phyloP scores from a whole-genome alignment of 1,140 invertebrate genomes.

The Drosophila chauvacae region DNA sequence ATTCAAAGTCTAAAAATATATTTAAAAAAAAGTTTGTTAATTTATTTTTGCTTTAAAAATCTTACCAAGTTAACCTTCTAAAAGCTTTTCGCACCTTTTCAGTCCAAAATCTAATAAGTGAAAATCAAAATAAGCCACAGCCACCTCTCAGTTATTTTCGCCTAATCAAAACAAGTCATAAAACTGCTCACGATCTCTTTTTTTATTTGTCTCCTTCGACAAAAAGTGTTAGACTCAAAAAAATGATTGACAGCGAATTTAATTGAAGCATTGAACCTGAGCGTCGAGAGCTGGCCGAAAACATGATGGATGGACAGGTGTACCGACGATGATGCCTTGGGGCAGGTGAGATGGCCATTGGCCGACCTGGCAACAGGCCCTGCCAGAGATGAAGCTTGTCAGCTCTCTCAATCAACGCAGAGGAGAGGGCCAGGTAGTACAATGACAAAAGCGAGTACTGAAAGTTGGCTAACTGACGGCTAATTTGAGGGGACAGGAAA shows the following conservation, averaged over 20 bases:
- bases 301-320: slow-evolving; percentile 16
- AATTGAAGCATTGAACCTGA: slow-evolving; percentile 73
- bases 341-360: slow-evolving; percentile 10
- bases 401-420: slow-evolving; percentile 54
- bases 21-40: neutral
- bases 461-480: slow-evolving; percentile 64
- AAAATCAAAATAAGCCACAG: slow-evolving; percentile 58
- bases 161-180: slow-evolving; percentile 65
- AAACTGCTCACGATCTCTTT: slow-evolving; percentile 41
- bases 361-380: slow-evolving; percentile 35
- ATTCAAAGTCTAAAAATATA: neutral
- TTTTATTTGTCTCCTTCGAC: neutral
- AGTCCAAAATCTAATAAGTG: neutral
- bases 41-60: neutral
- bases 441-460: slow-evolving; percentile 54
- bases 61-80: too few relatives aligned
- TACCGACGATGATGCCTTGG: neutral
- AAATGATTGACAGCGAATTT: slow-evolving; percentile 74
- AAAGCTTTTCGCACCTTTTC: neutral
- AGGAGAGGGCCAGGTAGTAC: slow-evolving; percentile 34
- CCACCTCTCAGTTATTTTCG: slow-evolving; percentile 30
- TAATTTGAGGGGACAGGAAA: slow-evolving; percentile 52
- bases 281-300: slow-evolving; percentile 31
- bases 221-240: slow-evolving; percentile 34
- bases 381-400: slow-evolving; percentile 53